Base-by-base conservation (phyloP, 2,888 invertebrate genomes). In the Lepeophtheirus nordmannii region DNA sequence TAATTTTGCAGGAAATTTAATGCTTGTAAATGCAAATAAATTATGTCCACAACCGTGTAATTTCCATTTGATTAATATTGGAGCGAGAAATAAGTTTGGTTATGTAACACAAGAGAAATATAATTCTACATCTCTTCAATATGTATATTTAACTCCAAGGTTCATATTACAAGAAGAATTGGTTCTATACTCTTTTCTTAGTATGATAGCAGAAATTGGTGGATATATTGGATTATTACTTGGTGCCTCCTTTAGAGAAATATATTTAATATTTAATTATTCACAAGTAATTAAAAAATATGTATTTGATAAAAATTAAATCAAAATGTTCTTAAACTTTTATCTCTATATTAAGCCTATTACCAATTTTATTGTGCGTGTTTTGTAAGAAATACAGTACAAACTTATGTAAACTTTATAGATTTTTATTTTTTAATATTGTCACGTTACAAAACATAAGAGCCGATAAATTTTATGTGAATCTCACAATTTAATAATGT, bases 121-220 rank as follows among this genome's bases (percentile, higher is more conserved):
- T 17, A 46, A 30, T 7, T 30, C 30, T 30, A 46, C 53, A 14
- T 46, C 53, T 46, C 53, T 46, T 46, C 53, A 46, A 46, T 46
- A 46, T 46, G 8, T 46, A 46, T 46, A 46, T 17, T 46, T n/a
- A 1, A 14, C 53, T 14, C 53, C 53, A 5, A 14, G 5, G n/a
- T n/a, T 46, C 17, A 14, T 46, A 46, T 17, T 46, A n/a, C 53
- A 46, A 8, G 53, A 46, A 8, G 53, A 30, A 46, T 46, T 8
- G n/a, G n/a, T n/a, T 46, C 53, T 46, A 5, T 46, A 46, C 53
- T 46, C 53, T 8, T 46, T 46, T 17, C 53, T 46, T 14, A 46
- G 53, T 46, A 46, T 46, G 53, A 46, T 46, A n/a, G 53, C 53
- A 46, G 53, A 46, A 17, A 46, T 46, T 17, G 53, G 53, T 46